Percentiles rank a stretch among this genome's conserved stretches.
Evolutionary conservation across 2,888 invertebrate genomes (phyloP).

Genomic region (Drosophila basisetae): DNA sequence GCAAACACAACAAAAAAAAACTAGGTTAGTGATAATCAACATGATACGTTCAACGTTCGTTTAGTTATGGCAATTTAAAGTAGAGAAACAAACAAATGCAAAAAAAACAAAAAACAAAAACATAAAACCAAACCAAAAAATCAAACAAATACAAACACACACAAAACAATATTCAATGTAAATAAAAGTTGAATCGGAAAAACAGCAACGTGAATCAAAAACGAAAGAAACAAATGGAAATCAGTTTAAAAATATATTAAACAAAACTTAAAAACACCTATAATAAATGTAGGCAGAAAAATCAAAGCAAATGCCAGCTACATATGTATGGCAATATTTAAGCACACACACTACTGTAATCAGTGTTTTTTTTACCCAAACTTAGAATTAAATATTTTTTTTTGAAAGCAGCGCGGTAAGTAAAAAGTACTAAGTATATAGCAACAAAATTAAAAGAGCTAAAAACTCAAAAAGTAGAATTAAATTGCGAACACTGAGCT

Average conservation of each 20-base stretch:
- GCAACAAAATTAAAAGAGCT: slow-evolving; percentile 4
- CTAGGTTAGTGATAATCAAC: slow-evolving; percentile 77
- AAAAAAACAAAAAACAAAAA: slow-evolving; percentile 7
- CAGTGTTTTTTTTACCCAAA: slow-evolving; percentile 47
- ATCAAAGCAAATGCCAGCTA: slow-evolving; percentile 46
- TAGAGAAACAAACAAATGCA: slow-evolving; percentile 18
- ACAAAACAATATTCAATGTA: slow-evolving; percentile 62
- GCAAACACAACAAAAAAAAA: slow-evolving; percentile 12
- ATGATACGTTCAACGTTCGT: slow-evolving; percentile 78
- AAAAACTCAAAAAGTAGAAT: slow-evolving; percentile 10
- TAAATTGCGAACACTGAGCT: slow-evolving; percentile 11
- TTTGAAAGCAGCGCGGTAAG: slow-evolving; percentile 53
- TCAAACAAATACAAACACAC: slow-evolving; percentile 7
- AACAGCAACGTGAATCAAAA: slow-evolving; percentile 3
- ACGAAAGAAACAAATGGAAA: slow-evolving; percentile 18
- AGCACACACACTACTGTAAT: slow-evolving; percentile 40
- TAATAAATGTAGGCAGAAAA: slow-evolving; percentile 48
- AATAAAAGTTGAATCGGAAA: slow-evolving; percentile 52
- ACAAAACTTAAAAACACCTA: slow-evolving; percentile 19
- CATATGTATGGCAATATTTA: slow-evolving; percentile 16
- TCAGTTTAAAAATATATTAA: slow-evolving; percentile 41
- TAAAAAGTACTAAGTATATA: slow-evolving; percentile 53
- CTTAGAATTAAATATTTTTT: slow-evolving; percentile 57
- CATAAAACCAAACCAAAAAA: slow-evolving; percentile 7
- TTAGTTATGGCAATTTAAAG: slow-evolving; percentile 72